Conservation (phyloP, 2,888 invertebrate species). For the Auanema sp. region DNA sequence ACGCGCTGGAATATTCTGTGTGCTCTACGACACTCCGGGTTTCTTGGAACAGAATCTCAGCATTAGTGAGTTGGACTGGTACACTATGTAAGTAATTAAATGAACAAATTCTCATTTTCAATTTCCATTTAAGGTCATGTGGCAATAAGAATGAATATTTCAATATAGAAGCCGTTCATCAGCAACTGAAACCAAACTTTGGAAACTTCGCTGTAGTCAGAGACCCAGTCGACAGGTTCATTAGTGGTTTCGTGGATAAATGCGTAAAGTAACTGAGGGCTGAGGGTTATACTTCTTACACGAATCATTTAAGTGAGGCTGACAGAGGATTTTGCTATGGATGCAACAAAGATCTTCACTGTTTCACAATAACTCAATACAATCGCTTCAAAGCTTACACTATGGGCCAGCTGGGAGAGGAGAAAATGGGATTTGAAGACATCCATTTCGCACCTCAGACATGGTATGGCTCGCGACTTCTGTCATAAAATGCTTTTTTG, state of each 20-base stretch:
- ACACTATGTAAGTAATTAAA: no score
- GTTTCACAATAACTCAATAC: neutral
- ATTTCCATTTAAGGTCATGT: neutral
- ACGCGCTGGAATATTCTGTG: no score
- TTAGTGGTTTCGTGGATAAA: no score
- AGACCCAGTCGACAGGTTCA: neutral
- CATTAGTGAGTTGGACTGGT: no score
- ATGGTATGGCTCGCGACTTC: neutral
- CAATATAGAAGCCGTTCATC: neutral
- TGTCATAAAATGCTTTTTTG: neutral
- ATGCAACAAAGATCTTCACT: neutral
- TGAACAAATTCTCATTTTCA: no score
- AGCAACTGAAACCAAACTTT: neutral
- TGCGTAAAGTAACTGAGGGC: no score
- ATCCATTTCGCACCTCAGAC: constrained; percentile 3
- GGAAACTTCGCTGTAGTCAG: neutral
- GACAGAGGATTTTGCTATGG: constrained; percentile 1
- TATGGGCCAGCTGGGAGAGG: neutral
- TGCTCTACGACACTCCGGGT: no score
- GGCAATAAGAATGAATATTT: neutral
- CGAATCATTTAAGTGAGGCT: neutral
- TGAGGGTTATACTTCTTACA: no score
- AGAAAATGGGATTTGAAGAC: neutral
- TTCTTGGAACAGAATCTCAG: no score
- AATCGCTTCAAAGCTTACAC: neutral